phyloP scores from a whole-genome alignment of 1,140 invertebrate species.

The Drosophila seguyi region DNA sequence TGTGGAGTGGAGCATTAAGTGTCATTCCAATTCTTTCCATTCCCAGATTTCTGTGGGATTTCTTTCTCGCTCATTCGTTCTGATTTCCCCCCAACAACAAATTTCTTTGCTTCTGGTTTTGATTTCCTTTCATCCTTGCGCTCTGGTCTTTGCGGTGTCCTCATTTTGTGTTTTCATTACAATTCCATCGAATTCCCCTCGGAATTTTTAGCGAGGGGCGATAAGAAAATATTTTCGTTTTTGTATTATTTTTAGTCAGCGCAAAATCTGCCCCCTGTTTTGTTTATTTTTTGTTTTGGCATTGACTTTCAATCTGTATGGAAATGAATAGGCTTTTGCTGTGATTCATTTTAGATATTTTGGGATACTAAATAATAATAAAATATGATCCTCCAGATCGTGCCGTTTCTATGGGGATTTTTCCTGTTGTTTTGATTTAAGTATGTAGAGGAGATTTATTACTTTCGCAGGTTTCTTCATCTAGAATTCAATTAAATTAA shows the following conservation, averaged over 20 bases:
- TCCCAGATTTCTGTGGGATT: conserved; percentile 56
- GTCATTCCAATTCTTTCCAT: conserved; percentile 41
- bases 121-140: conserved; percentile 49
- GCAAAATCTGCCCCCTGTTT: conserved; percentile 29
- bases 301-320: conserved; percentile 19
- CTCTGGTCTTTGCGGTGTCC: conserved; percentile 19
- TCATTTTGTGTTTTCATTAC: conserved; percentile 58
- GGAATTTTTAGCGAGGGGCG: conserved; percentile 10
- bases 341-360: not conserved
- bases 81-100: conserved; percentile 30
- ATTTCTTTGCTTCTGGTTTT: conserved; percentile 12
- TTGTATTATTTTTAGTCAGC: conserved; percentile 69
- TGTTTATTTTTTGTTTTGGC: conserved; percentile 30
- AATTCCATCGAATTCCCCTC: conserved; percentile 52
- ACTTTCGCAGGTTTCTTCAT: too few species aligned
- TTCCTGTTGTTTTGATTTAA: not conserved
- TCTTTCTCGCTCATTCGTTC: not conserved
- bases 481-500: too few species aligned
- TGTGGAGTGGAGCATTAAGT: conserved; percentile 40
- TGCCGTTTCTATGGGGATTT: not conserved
- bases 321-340: conserved; percentile 3
- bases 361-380: not conserved
- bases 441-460: not conserved
- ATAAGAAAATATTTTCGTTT: conserved; percentile 20
- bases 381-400: conserved; percentile 13